A percentile compares a stretch with the other conserved stretches of the same genome.
Evolutionary conservation across 2,888 invertebrate species (phyloP).

Genomic region (Aromia moschata): DNA sequence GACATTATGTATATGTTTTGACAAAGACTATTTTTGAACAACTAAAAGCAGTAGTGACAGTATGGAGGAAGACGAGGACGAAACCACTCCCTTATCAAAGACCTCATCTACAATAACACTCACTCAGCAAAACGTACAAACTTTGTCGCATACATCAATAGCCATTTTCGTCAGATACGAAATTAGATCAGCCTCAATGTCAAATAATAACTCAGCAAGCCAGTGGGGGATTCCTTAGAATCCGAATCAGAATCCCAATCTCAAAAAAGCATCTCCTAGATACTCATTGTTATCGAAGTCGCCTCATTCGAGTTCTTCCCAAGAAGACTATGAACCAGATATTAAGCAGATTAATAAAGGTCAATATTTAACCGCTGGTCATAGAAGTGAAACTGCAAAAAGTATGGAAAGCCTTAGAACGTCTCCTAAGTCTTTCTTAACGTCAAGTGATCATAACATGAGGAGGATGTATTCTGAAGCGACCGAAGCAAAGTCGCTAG

Average conservation of each 20-base stretch:
- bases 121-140: slow-evolving; percentile 55
- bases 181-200: slow-evolving; percentile 56
- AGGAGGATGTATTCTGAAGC: slow-evolving; percentile 63
- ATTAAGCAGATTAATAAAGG: slow-evolving; percentile 63
- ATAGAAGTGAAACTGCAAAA: slow-evolving; percentile 69
- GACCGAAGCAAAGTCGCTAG: slow-evolving; percentile 72
- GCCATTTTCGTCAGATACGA: slow-evolving; percentile 41
- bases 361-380: slow-evolving; percentile 66
- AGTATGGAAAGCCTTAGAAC: slow-evolving; percentile 78
- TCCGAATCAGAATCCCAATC: slow-evolving; percentile 62
- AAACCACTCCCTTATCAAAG: slow-evolving; percentile 55
- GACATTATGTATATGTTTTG: slow-evolving; percentile 27
- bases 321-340: slow-evolving; percentile 74
- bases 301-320: slow-evolving; percentile 72
- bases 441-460: slow-evolving; percentile 74
- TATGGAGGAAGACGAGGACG: slow-evolving; percentile 62
- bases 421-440: slow-evolving; percentile 69
- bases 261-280: slow-evolving; percentile 55
- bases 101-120: slow-evolving; percentile 59
- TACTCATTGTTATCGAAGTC: slow-evolving; percentile 59
- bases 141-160: slow-evolving; percentile 46
- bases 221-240: slow-evolving; percentile 70
- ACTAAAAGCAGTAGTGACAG: slow-evolving; percentile 20
- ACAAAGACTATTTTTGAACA: slow-evolving; percentile 23
- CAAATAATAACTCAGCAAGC: slow-evolving; percentile 64